Evolutionary conservation across 2,888 invertebrate genomes (phyloP), one percentile per base, ranked within the genome.

Genomic region (Strigamia crassipes): DNA sequence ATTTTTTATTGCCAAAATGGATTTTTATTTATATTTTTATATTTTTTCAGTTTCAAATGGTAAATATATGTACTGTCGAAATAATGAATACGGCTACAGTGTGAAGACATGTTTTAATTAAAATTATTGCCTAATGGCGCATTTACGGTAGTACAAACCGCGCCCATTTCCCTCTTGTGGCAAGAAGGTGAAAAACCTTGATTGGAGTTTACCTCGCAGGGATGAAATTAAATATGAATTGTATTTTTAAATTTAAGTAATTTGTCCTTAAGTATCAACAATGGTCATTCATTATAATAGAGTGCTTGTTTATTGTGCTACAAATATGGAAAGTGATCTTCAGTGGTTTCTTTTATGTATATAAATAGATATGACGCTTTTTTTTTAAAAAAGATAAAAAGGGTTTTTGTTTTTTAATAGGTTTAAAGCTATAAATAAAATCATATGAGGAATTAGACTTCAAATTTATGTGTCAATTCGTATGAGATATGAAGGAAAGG

Each of bases 221-320:
- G 31, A 56, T n/a, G 56, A 21, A 56, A 56, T 56, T 56, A 73
- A 73, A 73, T 31, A 73, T 23, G 23, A 31, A 73, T 73, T n/a
- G n/a, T n/a, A n/a, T n/a, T n/a, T 73, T 27, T 73, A 73, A 73
- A 73, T 73, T 73, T 56, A 9, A n/a, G 5, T 56, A 56, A 56
- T 73, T 31, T 73, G 73, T 73, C 73, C 73, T 73, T 56, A 56
- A 56, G 21, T 56, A 56, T 56, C 18, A 56, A 56, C 18, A n/a
- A 9, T 5, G 21, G 56, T 51, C 18, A n/a, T 51, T n/a, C 1
- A 51, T 51, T n/a, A 51, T 6, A 51, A n/a, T 18, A 34, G 6
- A 3, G 2, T 8, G 18, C 18, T 46, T n/a, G 46, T 1, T 46
- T 46, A 46, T n/a, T n/a, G 46, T 46, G n/a, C 42, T 51, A 51